Base-by-base conservation (phyloP, 1,140 invertebrate species). In the Drosophila bocki region DNA sequence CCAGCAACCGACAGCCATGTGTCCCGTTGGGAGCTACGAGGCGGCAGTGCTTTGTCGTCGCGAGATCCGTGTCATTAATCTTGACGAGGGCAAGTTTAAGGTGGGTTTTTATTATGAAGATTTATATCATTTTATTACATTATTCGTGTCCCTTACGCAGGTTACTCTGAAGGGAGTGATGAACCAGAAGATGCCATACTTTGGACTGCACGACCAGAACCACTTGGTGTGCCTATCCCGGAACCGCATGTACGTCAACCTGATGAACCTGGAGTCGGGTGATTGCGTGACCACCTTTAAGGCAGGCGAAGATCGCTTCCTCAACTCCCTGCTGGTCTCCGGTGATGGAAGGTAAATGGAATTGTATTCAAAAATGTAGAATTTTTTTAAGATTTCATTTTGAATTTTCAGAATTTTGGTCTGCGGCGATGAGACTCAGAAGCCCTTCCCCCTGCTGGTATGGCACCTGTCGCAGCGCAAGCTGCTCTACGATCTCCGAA, bases 101-200 rank as follows among this genome's bases (percentile, higher is more conserved):
- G 92, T 93, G 44, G 72, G 53, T 47, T 7, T 44, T 22, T 47
- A 0, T 5, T 19, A 2, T 7, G 7, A 19, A 1, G 11, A 2
- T 13, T 7, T 13, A 13, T 19, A 33, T 13, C 1, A 15, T 9
- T 37, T 19, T 54, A 56, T 3, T 15, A 3, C 11, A 54, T 9
- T 37, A 8, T n/a, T 22, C 1, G n/a, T 42, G 8, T 11, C 0
- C 0, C 9, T 13, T 26, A 26, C 8, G 3, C 50, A 93, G 92
- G 92, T 92, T 7, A 92, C 97, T 68, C 92, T 98, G 11, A 97
- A 97, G 88, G 95, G 97, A 39, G 97, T 98, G 3, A 97, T 98
- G 96, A 98, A 98, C 94, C 97, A 98, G 88, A 97, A 97, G 93
- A 97, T 98, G 97, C 96, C 97, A 39, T 97, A 95, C 92, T 98